Evolutionary conservation across 2,113 vertebrate genomes (phyloP).

Genomic region (Periophthalmodon schlosseri): DNA sequence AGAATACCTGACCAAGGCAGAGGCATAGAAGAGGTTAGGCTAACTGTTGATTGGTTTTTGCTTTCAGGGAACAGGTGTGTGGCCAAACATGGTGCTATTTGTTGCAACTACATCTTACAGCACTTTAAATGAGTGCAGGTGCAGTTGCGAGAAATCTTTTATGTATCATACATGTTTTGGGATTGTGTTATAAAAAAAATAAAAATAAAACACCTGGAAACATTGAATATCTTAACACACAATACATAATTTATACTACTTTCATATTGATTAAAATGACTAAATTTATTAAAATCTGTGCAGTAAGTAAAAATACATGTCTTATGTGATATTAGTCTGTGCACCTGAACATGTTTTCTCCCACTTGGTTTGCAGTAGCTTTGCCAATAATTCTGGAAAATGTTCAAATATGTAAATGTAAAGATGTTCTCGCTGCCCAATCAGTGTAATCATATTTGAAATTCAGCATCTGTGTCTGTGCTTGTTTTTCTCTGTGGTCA

Average conservation of each 20-base stretch:
- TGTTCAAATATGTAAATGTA: slow-evolving; percentile 50
- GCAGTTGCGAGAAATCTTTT: not conserved
- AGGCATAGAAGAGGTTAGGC: slow-evolving; percentile 17
- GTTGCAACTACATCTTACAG: not conserved
- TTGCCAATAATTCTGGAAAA: slow-evolving; percentile 44
- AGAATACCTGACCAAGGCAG: slow-evolving; percentile 85
- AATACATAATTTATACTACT: too few species aligned
- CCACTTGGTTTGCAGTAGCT: slow-evolving; percentile 14
- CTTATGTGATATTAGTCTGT: not conserved
- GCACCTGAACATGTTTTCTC: not conserved
- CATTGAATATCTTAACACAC: not conserved
- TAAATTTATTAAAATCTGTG: not conserved
- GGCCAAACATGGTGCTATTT: not conserved
- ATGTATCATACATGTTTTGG: not conserved
- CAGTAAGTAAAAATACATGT: not conserved
- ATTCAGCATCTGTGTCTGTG: slow-evolving; percentile 56
- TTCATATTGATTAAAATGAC: not conserved
- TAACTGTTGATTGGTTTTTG: not conserved
- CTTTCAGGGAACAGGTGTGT: not conserved
- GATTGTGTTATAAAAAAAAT: not conserved
- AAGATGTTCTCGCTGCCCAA: slow-evolving; percentile 45
- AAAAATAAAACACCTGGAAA: not conserved
- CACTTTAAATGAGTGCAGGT: slow-evolving; percentile 1
- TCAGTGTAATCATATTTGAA: slow-evolving; percentile 66
- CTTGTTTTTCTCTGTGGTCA: slow-evolving; percentile 37